Conservation (phyloP, 2,113 vertebrate species). For the Orcinus orca region DNA sequence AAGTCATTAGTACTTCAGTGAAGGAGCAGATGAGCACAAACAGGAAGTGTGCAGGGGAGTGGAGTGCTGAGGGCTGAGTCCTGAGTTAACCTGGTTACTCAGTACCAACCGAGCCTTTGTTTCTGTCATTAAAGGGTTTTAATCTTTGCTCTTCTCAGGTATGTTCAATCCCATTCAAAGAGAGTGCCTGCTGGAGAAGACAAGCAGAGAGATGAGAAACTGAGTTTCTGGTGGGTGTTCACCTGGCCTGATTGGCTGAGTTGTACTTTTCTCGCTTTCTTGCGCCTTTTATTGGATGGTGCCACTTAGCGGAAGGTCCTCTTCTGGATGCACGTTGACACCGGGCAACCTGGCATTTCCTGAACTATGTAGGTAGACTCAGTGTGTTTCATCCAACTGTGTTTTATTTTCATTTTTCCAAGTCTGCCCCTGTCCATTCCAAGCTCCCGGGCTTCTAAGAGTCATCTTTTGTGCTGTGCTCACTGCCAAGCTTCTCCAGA, state of each 20-base stretch:
- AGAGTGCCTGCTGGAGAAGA: not conserved
- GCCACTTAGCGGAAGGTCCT: not conserved
- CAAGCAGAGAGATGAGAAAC: accelerated
- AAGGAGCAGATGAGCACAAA: not conserved
- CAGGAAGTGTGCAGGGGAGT: not conserved
- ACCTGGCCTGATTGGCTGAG: not conserved
- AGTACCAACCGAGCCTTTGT: not conserved
- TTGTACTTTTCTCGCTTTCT: accelerated
- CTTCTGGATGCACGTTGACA: not conserved
- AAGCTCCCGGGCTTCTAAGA: not conserved
- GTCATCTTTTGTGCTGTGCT: not conserved
- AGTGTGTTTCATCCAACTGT: not conserved
- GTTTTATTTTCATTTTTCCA: not conserved
- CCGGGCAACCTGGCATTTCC: not conserved
- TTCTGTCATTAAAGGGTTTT: not conserved
- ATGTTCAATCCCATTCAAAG: not conserved
- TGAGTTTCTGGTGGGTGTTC: not conserved
- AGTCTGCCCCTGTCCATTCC: not conserved
- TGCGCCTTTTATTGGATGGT: not conserved
- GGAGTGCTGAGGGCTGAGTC: not conserved
- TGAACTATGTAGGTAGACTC: not conserved
- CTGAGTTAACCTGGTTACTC: not conserved
- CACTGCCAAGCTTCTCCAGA: not conserved
- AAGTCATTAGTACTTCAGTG: not conserved
- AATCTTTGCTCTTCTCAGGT: not conserved